Base-by-base conservation (phyloP, 2,888 invertebrate genomes). In the Philopedon plagiatum region DNA sequence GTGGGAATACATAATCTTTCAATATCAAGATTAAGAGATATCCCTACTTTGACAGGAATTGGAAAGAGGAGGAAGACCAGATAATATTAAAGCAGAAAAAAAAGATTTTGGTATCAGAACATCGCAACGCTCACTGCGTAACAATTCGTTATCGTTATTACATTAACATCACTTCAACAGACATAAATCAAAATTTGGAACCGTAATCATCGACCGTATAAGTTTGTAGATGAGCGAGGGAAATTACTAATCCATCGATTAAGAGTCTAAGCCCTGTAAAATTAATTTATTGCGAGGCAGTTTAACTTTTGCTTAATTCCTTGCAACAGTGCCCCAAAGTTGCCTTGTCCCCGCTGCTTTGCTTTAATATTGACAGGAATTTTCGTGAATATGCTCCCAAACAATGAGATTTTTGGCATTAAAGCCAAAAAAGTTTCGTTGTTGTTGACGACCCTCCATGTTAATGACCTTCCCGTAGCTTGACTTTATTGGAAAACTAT, bases 221-320 rank as follows among this genome's bases (percentile, higher is more conserved):
- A 69, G 69, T 69, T 73, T 69, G 56, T 61, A 65, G 68, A 65
- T 65, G 68, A 73, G 56, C 69, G 49, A 44, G n/a, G 63, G 68
- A 41, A 73, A 73, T 73, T 69, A 65, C 69, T 69, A 69, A 73
- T 73, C 69, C 65, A 73, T 73, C 73, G 73, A 73, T 73, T 73
- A 73, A 73, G 65, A 65, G 65, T 73, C 64, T 73, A 69, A 69
- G 73, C 64, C 57, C 69, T 56, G 61, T 68, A 57, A 69, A 73
- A 73, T 73, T 68, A 73, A 73, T 73, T 73, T 73, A 73, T 73
- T 73, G 73, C 65, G 56, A 58, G 56, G 69, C 65, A 60, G 66
- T 72, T 71, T 67, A 67, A 62, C 51, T 67, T 67, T 69, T 69
- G 69, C 63, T 69, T 73, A 73, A 73, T 69, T 63, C 51, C 60